These are phyloP conservation scores for Dromaius novaehollandiae DNA, from an alignment of 2,113 vertebrate species.

Conservation along the genomic window DNA sequence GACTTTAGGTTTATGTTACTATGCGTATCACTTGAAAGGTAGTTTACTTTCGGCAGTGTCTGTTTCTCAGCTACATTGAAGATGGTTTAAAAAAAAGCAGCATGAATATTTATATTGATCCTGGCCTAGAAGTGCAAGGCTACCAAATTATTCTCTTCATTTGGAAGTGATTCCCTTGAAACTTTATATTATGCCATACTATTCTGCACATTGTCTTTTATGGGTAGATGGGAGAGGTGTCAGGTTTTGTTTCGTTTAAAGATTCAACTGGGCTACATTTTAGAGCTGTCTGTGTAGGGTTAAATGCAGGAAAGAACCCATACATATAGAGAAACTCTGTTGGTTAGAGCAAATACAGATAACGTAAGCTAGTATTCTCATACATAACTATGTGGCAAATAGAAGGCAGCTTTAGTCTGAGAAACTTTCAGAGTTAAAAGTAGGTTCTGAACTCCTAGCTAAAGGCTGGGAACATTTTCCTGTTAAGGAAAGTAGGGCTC, in stretches of 20 bases:
- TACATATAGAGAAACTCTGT: neutral
- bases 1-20: neutral
- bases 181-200: neutral
- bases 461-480: neutral
- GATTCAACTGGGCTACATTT: neutral
- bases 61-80: neutral
- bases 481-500: neutral
- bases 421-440: neutral
- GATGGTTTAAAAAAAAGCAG: neutral
- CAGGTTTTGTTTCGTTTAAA: neutral
- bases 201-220: neutral
- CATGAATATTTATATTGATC: neutral
- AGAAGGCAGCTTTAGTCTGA: neutral
- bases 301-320: neutral
- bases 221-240: neutral
- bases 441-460: neutral
- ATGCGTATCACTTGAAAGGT: neutral
- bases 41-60: neutral
- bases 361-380: neutral
- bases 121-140: neutral
- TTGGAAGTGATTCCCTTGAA: neutral
- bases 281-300: neutral
- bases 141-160: neutral
- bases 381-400: neutral
- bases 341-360: neutral